phyloP scores from a whole-genome alignment of 2,888 invertebrate species.

The Caenorhabditis sp. region DNA sequence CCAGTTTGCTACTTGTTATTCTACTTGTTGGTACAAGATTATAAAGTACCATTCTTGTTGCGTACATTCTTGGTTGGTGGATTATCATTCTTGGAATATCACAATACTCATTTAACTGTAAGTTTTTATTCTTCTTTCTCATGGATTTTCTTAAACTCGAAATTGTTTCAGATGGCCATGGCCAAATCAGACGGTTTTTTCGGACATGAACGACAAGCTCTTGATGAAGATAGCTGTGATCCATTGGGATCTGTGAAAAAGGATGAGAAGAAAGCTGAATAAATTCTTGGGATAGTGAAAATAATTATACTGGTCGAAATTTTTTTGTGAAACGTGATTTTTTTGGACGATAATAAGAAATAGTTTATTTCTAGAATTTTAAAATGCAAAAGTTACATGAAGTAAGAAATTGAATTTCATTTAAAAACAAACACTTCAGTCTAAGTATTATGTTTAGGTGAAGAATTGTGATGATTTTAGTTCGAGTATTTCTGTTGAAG shows the following conservation, averaged over 20 bases:
- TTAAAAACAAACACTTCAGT: no score
- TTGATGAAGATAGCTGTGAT: constrained; percentile 55
- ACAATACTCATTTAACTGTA: constrained; percentile 59
- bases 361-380: background rate
- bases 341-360: background rate
- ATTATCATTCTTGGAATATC: constrained; percentile 55
- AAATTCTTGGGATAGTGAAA: background rate
- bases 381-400: background rate
- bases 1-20: constrained; percentile 54
- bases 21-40: constrained; percentile 45
- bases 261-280: constrained; percentile 9
- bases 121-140: constrained; percentile 8
- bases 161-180: constrained; percentile 42
- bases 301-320: background rate
- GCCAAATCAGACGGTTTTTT: constrained; percentile 59
- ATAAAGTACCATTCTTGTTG: constrained; percentile 49
- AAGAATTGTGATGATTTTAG: background rate
- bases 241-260: constrained; percentile 58
- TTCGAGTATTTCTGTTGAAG: background rate
- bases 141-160: background rate
- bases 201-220: constrained; percentile 50
- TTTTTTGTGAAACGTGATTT: background rate
- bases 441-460: background rate
- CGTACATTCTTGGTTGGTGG: constrained; percentile 48
- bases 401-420: background rate